A percentile compares a stretch with the other conserved stretches of the same genome.
Conservation (phyloP, 2,113 vertebrate species). For the Dascyllus trimaculatus region DNA sequence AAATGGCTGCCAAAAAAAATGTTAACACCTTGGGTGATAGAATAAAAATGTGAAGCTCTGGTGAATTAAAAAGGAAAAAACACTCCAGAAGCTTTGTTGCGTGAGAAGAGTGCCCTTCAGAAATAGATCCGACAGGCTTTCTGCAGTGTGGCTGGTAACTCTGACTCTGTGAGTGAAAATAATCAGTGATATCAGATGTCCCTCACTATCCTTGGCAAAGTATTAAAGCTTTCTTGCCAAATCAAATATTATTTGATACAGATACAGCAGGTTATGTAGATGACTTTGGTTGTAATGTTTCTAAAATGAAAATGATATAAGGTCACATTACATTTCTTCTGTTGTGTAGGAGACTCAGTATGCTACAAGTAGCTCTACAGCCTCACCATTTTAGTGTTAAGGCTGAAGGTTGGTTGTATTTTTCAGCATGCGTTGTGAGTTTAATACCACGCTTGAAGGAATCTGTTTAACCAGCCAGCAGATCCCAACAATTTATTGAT, state of each 20-base stretch:
- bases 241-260: background rate
- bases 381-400: background rate
- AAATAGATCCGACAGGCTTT: background rate
- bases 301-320: too few species aligned
- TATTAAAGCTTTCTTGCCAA: background rate
- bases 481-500: constrained; percentile 53
- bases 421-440: constrained; percentile 14
- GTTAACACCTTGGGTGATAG: background rate
- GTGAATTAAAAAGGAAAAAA: background rate
- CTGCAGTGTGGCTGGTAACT: background rate
- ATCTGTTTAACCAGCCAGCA: constrained; percentile 42
- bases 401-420: constrained; percentile 23
- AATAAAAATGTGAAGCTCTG: background rate
- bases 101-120: background rate
- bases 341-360: background rate
- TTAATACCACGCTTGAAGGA: constrained; percentile 40
- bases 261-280: background rate
- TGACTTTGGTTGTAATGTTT: background rate
- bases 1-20: background rate
- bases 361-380: background rate
- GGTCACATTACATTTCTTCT: background rate
- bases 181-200: background rate
- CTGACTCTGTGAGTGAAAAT: constrained; percentile 1
- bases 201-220: background rate
- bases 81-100: background rate